These are phyloP conservation scores for Idris sp. DNA, from an alignment of 1,140 invertebrate genomes.

Conservation along the genomic window DNA sequence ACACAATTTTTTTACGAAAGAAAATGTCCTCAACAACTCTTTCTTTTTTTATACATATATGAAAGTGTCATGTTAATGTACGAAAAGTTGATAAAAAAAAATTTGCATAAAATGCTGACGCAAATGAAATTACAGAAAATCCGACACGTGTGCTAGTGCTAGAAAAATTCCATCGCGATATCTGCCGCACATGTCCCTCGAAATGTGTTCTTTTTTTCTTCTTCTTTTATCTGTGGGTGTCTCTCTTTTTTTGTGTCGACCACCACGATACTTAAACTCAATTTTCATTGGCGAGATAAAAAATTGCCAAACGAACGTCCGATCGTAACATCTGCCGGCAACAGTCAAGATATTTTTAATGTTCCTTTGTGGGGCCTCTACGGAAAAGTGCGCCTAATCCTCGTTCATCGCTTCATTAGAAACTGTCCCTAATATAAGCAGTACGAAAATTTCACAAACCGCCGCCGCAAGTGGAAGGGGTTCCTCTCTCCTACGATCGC, in stretches of 20 bases:
- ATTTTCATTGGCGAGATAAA: constrained; percentile 50
- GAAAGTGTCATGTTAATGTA: too few species aligned
- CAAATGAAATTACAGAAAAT: constrained; percentile 34
- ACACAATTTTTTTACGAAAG: too few species aligned
- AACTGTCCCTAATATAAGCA: constrained; percentile 27
- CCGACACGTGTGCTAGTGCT: constrained; percentile 24
- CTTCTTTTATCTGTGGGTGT: not conserved
- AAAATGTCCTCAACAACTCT: too few species aligned
- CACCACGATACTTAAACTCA: constrained; percentile 45
- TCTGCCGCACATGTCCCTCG: constrained; percentile 37
- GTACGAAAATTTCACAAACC: constrained; percentile 48
- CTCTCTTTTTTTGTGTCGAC: too few species aligned
- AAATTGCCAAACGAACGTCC: constrained; percentile 47
- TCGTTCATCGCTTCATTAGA: constrained; percentile 54
- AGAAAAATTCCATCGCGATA: constrained; percentile 13
- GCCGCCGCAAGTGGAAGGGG: constrained; percentile 32
- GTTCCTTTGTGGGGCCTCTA: constrained; percentile 35
- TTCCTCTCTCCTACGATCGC: constrained; percentile 42
- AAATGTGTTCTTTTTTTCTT: constrained; percentile 12
- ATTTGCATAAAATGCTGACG: too few species aligned
- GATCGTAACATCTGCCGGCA: constrained; percentile 45
- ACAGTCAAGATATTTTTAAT: constrained; percentile 46
- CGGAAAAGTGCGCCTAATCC: constrained; percentile 57
- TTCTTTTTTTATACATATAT: too few species aligned
- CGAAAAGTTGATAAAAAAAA: too few species aligned